phyloP scores from a whole-genome alignment of 1,140 invertebrate species.

The Macrosteles quadrilineatus region DNA sequence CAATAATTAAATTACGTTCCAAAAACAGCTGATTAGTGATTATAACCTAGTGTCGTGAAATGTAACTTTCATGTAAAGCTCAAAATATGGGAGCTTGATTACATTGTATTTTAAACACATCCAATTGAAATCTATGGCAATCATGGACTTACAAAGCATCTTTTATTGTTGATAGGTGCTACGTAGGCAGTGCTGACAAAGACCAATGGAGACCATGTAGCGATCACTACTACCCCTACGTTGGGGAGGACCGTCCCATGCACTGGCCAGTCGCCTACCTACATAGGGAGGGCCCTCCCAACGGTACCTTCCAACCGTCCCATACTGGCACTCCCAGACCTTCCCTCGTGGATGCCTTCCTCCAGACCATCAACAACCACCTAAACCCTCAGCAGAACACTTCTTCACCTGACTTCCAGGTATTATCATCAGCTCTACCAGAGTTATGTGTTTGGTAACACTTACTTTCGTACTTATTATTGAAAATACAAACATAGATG shows the following conservation, averaged over 20 bases:
- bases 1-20: too few relatives aligned
- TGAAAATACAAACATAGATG: too few relatives aligned
- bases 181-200: conserved; percentile 64
- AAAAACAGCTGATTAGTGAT: too few relatives aligned
- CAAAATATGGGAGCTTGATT: too few relatives aligned
- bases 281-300: conserved; percentile 62
- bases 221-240: conserved; percentile 70
- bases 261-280: conserved; percentile 69
- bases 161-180: conserved; percentile 61
- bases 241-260: conserved; percentile 48
- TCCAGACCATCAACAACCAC: background rate
- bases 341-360: conserved; percentile 35
- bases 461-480: too few relatives aligned
- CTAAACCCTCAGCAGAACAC: background rate
- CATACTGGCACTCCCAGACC: conserved; percentile 35
- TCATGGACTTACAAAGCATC: too few relatives aligned
- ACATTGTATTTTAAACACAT: too few relatives aligned
- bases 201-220: conserved; percentile 84
- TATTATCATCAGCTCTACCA: background rate
- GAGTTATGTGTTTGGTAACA: too few relatives aligned
- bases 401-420: conserved; percentile 16
- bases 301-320: conserved; percentile 41
- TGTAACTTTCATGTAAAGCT: too few relatives aligned
- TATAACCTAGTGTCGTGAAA: too few relatives aligned
- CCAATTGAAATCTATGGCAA: too few relatives aligned